Evolutionary conservation across 1,140 invertebrate genomes (phyloP).

Genomic region (fruit fly (Drosophila melanogaster)): DNA sequence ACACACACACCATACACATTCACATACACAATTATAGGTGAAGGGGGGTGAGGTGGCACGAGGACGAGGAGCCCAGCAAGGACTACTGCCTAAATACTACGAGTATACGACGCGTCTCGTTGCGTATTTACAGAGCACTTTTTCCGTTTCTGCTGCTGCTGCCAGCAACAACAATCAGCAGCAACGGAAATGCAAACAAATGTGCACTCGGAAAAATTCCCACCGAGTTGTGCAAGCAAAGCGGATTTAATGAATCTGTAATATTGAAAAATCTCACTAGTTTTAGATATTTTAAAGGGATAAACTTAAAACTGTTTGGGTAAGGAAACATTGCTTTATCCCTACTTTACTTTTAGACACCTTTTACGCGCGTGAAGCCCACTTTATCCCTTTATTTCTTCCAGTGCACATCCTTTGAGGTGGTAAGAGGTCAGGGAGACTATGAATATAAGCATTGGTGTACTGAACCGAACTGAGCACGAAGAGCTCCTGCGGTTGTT

Average conservation of each 20-base stretch:
- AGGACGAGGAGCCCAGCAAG: slow-evolving; percentile 17
- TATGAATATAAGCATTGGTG: slow-evolving; percentile 38
- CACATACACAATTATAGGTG: slow-evolving; percentile 41
- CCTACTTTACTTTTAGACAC: too few relatives aligned
- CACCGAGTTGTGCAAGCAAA: too few relatives aligned
- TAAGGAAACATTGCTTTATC: too few relatives aligned
- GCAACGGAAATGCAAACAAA: slow-evolving; percentile 51
- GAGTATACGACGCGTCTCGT: slow-evolving; percentile 56
- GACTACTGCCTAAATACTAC: slow-evolving; percentile 66
- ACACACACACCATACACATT: slow-evolving; percentile 27
- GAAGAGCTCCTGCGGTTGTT: slow-evolving; percentile 50
- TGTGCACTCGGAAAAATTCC: slow-evolving; percentile 20
- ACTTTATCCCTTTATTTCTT: background rate
- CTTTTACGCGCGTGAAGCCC: background rate
- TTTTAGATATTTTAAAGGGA: too few relatives aligned
- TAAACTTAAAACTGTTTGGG: too few relatives aligned
- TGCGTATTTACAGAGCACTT: slow-evolving; percentile 77
- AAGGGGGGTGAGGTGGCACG: background rate
- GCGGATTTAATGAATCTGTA: too few relatives aligned
- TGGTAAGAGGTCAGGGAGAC: slow-evolving; percentile 1
- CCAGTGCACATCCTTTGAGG: background rate
- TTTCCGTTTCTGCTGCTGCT: slow-evolving; percentile 52
- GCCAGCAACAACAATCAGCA: slow-evolving; percentile 16
- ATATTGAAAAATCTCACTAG: too few relatives aligned
- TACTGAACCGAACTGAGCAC: slow-evolving; percentile 37